Percentiles rank a stretch among this genome's conserved stretches.
Evolutionary conservation across 2,113 vertebrate genomes (phyloP).

Genomic region (Cyanoderma ruficeps): DNA sequence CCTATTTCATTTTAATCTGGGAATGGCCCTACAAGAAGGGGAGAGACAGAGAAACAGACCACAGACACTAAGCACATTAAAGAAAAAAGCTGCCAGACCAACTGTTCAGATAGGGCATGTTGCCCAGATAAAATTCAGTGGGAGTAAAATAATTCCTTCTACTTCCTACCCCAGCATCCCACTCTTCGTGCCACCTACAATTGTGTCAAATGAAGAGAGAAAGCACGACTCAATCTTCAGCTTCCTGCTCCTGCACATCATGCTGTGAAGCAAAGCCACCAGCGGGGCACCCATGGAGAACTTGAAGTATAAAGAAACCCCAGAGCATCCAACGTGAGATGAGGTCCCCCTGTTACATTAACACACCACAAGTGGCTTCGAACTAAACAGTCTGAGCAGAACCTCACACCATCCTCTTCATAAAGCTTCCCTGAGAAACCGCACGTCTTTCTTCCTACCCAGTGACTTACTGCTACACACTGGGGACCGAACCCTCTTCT

Average conservation of each 20-base stretch:
- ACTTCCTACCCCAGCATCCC: constrained; percentile 25
- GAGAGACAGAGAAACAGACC: background rate
- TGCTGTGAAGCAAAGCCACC: constrained; percentile 7
- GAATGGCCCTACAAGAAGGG: background rate
- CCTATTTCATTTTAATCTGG: constrained; percentile 8
- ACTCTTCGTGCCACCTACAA: background rate
- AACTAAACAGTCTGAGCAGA: background rate
- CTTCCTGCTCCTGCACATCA: background rate
- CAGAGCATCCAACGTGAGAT: background rate
- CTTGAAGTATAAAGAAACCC: background rate
- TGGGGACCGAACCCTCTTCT: background rate
- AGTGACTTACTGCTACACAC: background rate
- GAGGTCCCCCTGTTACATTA: background rate
- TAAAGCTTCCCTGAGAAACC: background rate
- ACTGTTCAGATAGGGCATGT: constrained; percentile 2
- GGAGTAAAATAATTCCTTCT: constrained; percentile 32
- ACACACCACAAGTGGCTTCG: background rate
- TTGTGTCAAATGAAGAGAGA: constrained; percentile 7
- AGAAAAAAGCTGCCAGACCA: constrained; percentile 11
- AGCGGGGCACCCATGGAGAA: background rate
- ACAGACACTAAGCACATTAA: background rate
- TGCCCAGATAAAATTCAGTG: constrained; percentile 52
- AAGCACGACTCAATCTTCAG: background rate
- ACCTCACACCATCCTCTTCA: background rate
- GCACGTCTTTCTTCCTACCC: background rate